phyloP scores from a whole-genome alignment of 2,888 invertebrate species.

The Acleris literana region DNA sequence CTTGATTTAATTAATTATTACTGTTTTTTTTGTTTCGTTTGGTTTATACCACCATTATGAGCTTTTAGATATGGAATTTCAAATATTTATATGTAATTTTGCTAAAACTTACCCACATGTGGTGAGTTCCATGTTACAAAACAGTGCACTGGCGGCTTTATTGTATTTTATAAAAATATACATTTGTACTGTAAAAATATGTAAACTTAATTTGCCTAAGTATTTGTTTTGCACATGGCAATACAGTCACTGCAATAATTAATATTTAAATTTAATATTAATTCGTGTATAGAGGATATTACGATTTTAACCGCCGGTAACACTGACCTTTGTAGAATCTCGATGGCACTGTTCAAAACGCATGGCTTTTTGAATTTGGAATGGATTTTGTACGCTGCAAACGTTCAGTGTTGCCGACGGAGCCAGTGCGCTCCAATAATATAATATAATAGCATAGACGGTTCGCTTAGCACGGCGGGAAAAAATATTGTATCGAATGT shows the following conservation, averaged over 20 bases:
- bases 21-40: constrained; percentile 5
- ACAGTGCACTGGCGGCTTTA: constrained; percentile 27
- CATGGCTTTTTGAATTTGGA: constrained; percentile 17
- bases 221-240: constrained; percentile 39
- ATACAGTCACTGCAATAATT: constrained; percentile 40
- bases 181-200: constrained; percentile 14
- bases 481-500: constrained; percentile 23
- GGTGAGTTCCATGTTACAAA: background rate
- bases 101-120: constrained; percentile 25
- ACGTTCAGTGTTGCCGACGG: constrained; percentile 31
- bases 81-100: constrained; percentile 18
- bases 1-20: constrained; percentile 2
- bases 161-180: constrained; percentile 30
- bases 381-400: background rate
- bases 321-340: constrained; percentile 10
- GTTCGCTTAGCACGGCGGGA: constrained; percentile 66
- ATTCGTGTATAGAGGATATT: constrained; percentile 32
- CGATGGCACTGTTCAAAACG: constrained; percentile 16
- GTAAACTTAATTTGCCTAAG: constrained; percentile 35
- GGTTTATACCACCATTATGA: constrained; percentile 21
- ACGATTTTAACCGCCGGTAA: constrained; percentile 22
- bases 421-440: constrained; percentile 20
- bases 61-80: constrained; percentile 16
- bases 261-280: constrained; percentile 36
- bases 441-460: constrained; percentile 33